phyloP scores from a whole-genome alignment of 1,140 invertebrate species.

The Schlechtendalia chinensis region DNA sequence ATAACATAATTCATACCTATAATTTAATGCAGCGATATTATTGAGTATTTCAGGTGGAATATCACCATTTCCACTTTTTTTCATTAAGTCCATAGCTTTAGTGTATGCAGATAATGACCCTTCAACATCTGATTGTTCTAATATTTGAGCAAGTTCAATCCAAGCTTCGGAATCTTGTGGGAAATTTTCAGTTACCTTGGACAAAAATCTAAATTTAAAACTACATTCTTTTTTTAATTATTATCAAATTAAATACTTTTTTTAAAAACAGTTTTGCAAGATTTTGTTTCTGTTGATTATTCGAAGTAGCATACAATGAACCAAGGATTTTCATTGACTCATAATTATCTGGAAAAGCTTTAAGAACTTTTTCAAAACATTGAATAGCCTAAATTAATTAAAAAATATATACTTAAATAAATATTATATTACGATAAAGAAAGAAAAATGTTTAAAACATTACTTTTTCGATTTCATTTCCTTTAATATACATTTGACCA shows the following conservation, averaged over 20 bases:
- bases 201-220: background rate
- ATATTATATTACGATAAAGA: slow-evolving; percentile 27
- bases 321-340: slow-evolving; percentile 99
- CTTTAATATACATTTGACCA: slow-evolving; percentile 98
- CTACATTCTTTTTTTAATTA: background rate
- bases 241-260: slow-evolving; percentile 60
- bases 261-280: slow-evolving; percentile 86
- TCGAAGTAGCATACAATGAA: slow-evolving; percentile 89
- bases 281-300: slow-evolving; percentile 84
- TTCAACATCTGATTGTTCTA: slow-evolving; percentile 91
- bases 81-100: slow-evolving; percentile 88
- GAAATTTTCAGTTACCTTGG: slow-evolving; percentile 92
- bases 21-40: slow-evolving; percentile 95
- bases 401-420: slow-evolving; percentile 1
- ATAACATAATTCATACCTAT: slow-evolving; percentile 60
- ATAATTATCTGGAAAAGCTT: slow-evolving; percentile 95
- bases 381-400: slow-evolving; percentile 76
- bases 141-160: slow-evolving; percentile 97
- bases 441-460: slow-evolving; percentile 52
- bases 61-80: slow-evolving; percentile 82
- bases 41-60: slow-evolving; percentile 97
- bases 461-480: slow-evolving; percentile 95
- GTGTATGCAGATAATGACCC: slow-evolving; percentile 86
- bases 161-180: slow-evolving; percentile 98
- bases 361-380: slow-evolving; percentile 98